Evolutionary conservation across 2,797 vertebrate genomes (phyloP).

Genomic region (Miichthys miiuy): DNA sequence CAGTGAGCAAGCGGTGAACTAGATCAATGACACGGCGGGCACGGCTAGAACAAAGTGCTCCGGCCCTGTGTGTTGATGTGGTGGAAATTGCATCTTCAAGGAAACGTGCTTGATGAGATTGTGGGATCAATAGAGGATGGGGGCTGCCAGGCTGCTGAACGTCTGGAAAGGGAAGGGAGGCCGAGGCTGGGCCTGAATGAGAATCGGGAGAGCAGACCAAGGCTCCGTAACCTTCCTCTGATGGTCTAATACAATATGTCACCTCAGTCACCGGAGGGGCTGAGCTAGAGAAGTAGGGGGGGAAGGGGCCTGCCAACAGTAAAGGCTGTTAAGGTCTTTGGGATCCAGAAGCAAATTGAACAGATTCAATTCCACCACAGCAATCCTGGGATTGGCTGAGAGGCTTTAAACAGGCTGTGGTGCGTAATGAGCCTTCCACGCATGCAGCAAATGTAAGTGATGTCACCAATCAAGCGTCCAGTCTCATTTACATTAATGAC

Average conservation of each 20-base stretch:
- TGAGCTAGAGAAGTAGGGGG: constrained; percentile 19
- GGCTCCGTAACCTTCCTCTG: constrained; percentile 63
- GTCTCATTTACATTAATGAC: constrained; percentile 64
- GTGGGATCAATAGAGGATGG: constrained; percentile 83
- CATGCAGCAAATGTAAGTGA: constrained; percentile 52
- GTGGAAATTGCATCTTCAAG: constrained; percentile 88
- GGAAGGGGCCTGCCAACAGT: constrained; percentile 34
- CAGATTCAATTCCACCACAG: constrained; percentile 65
- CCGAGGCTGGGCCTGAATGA: constrained; percentile 73
- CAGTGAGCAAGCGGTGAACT: constrained; percentile 49
- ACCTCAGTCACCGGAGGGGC: constrained; percentile 63
- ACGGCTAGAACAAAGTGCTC: constrained; percentile 80
- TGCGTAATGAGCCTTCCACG: constrained; percentile 56
- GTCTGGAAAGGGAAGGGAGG: constrained; percentile 47
- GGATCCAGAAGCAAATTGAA: constrained; percentile 71
- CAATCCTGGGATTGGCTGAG: constrained; percentile 45
- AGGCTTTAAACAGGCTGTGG: constrained; percentile 49
- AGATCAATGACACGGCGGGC: constrained; percentile 81
- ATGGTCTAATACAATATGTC: constrained; percentile 80
- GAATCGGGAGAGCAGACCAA: constrained; percentile 65
- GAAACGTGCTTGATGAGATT: constrained; percentile 86
- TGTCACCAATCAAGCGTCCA: constrained; percentile 64
- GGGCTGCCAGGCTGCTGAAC: constrained; percentile 57
- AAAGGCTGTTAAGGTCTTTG: constrained; percentile 56
- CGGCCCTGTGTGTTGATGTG: constrained; percentile 77